Base-by-base conservation (phyloP, 2,113 vertebrate genomes). In the Pica pica region DNA sequence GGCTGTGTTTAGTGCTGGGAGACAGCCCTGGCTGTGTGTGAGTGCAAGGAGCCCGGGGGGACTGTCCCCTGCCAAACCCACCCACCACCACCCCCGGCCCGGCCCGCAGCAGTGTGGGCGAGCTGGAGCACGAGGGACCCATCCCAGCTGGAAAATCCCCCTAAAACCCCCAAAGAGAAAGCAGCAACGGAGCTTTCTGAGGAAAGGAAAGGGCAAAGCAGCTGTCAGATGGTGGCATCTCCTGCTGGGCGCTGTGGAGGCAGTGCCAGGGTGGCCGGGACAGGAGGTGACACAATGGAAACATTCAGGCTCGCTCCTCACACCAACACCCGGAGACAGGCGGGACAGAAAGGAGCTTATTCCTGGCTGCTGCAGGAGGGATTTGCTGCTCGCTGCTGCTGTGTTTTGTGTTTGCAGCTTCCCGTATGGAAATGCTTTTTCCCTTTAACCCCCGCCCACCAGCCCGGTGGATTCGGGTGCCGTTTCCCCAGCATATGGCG, bases 351-450 rank as follows among this genome's bases (percentile, higher is more conserved):
- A 93, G 69, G 81, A 96, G 91, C 81, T 94, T 81, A 90, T 63
- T 95, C 42, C 91, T 53, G 89, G 52, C 86, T 84, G 87, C 73
- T 71, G 56, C 73, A 30, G 86, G 56, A 59, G 73, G 80, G 94
- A 91, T 94, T 95, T 96, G 93, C 93, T 93, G 79, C 15, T 75
- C 83, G 89, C 95, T 96, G 94, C 94, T 35, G 94, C 95, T 63
- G 74, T 49, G 77, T 70, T 95, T 79, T 37, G 73, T 88, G 52
- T 86, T 61, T 82, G 94, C 1, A 27, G 86, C 94, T 96, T 92
- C 92, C 94, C 81, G 44, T 78, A 33, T 89, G 94, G 94, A 93
- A 96, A 91, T 26, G 83, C 87, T 83, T 82, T 69, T 89, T 53
- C 89, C 91, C 92, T 65, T 81, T 70, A 76, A 94, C 87, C 92